A percentile compares a stretch with the other conserved stretches of the same genome.
Evolutionary conservation across 2,113 vertebrate genomes (phyloP).

Genomic region (Myotis yumanensis): DNA sequence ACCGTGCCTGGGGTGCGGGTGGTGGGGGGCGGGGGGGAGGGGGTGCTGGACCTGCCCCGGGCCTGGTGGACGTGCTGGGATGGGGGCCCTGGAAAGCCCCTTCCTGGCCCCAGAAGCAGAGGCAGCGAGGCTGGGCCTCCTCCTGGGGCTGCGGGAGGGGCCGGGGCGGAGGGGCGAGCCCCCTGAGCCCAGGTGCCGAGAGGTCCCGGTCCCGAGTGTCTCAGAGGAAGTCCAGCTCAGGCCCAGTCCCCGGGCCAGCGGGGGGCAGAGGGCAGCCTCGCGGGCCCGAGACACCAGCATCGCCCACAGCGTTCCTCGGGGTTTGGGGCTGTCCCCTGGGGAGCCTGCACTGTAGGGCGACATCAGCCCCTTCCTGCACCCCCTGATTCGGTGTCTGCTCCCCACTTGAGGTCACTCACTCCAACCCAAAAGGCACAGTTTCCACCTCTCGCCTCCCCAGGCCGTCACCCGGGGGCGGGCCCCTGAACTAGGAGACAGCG

Average conservation of each 20-base stretch:
- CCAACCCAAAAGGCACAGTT: neutral
- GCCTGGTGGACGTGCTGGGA: fast-evolving
- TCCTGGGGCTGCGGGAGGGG: fast-evolving
- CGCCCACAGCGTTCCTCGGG: neutral
- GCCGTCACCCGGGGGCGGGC: neutral
- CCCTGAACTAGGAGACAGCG: fast-evolving
- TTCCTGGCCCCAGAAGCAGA: neutral
- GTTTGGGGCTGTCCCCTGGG: too few species aligned
- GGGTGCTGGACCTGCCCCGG: neutral
- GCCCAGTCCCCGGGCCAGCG: neutral
- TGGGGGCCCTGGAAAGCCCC: neutral
- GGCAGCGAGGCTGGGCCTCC: neutral
- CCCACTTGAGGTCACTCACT: neutral
- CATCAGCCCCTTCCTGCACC: too few species aligned
- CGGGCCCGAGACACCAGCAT: neutral
- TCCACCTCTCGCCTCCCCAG: neutral
- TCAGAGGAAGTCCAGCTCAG: neutral
- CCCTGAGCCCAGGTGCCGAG: neutral
- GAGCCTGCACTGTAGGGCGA: neutral
- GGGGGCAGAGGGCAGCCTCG: neutral
- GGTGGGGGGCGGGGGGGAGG: too few species aligned
- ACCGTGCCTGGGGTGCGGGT: too few species aligned
- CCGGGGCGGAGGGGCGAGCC: fast-evolving
- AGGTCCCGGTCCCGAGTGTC: too few species aligned
- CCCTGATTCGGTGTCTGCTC: neutral